Base-by-base conservation (phyloP, 2,113 vertebrate genomes). In the Hylia prasina region DNA sequence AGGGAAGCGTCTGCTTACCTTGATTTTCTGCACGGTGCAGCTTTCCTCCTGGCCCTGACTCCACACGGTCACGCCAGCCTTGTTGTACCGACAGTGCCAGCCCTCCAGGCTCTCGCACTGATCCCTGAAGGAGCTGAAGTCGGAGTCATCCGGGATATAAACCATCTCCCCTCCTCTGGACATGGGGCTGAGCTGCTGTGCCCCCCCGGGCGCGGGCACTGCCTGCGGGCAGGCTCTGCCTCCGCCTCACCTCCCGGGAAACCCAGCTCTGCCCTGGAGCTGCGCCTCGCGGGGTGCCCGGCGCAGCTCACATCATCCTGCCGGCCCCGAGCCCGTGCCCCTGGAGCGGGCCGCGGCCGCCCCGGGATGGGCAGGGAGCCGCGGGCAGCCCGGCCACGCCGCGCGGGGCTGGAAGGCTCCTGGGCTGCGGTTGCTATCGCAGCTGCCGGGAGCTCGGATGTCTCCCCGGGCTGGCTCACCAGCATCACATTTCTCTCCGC, bases 41-140 rank as follows among this genome's bases (percentile, higher is more conserved):
- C 94, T 97, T 72, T 98, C 98, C 77, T 98, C 98, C 63, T 97
- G 97, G 39, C 96, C 97, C 33, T 97, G 97, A 75, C 97, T 98
- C 98, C 98, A 98, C 50, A 98, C 98, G 9, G 98, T 98, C 93
- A 98, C 98, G 1, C 98, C 98, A 13, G 98, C 98, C 87, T 98
- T 99, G 97, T 92, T 98, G 80, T 98, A 99, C 7, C 97, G 97
- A 13, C 98, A 98, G n/a, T 96, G 97, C 99, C 99, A 99, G 45
- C 98, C 98, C 7, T 98, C 98, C 9, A 88, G 53, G 89, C 88
- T 98, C 95, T 98, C 98, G 11, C 98, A 98, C 95, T 99, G 97
- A 4, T 98, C 98, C 79, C 98, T 98, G 96, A 99, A 99, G 15
- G 98, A 98, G 53, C 96, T 98, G 98, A 98, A 98, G 94, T 98